Evolutionary conservation across 2,113 vertebrate species (phyloP), one percentile per base, ranked within the genome.

Genomic region (Elgaria multicarinata): DNA sequence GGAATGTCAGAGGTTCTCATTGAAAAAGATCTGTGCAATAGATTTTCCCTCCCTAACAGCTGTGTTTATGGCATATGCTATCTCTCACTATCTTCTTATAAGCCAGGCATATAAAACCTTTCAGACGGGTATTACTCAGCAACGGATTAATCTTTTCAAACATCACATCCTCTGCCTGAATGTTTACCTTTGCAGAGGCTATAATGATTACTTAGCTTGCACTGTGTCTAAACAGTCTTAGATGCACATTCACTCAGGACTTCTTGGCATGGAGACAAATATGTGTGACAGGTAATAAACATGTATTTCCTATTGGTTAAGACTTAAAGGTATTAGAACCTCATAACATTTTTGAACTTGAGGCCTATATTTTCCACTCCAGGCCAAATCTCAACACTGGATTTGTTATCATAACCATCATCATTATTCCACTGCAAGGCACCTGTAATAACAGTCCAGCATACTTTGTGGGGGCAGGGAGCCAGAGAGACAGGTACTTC

Each of bases 91-190:
- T 92, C 87, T 93, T 90, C 88, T 85, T 95, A 94, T 89, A 96
- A 94, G 87, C 83, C 94, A 95, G 95, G 3, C 82, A 0, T 94
- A 95, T 95, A 94, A 22, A 78, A 96, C 93, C 94, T 92, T 95
- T 96, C 92, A 94, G 89, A 96, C 79, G 55, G 77, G 93, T 94
- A 93, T 94, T 96, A 92, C 90, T 93, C 93, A 95, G 83, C 79
- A 95, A 95, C 88, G 96, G 92, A 95, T 94, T 95, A 96, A 95
- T 94, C 87, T 95, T 95, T 91, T 94, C 93, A 94, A 94, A 94
- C 67, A 83, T 95, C 93, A 93, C 69, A 7, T 93, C 95, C 86
- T 93, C 95, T 85, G 94, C 92, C 94, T 94, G 90, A 95, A 96
- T 96, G 94, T 92, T 92, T 94, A 94, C 92, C 94, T 96, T 95